Evolutionary conservation across 2,888 invertebrate species (phyloP), one percentile per base, ranked within the genome.

Genomic region (Xestia xanthographa): DNA sequence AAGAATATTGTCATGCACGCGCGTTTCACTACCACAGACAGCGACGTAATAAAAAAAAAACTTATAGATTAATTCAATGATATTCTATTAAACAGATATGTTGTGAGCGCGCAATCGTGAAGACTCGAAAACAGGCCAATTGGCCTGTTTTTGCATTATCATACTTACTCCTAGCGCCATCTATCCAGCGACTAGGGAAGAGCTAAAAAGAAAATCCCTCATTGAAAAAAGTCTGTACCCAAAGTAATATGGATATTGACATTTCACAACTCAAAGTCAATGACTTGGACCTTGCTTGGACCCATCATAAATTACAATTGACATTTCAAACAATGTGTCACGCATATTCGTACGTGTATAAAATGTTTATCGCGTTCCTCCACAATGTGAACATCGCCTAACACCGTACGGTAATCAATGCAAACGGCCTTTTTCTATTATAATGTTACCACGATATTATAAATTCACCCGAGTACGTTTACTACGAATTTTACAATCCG

Each of bases 401-500:
- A 79, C 80, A 62, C 65, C 56, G 74, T 86, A 62, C 65, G 53
- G 74, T 86, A 84, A 88, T 86, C 75, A 86, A 91, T 87, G 87
- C 88, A 88, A 86, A 87, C 86, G 80, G 83, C 66, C 84, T 73
- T 88, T 87, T 87, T 87, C 89, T 90, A 90, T 90, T 88, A 88
- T 86, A 89, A 87, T 87, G 88, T 86, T 82, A 70, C 77, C 77
- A 82, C 72, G 75, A 62, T 89, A 89, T 89, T 89, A 89, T 84
- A 84, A 88, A 92, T 91, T 91, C 90, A 88, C 80, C 73, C 80
- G 72, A 73, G 86, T 87, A 77, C 81, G 77, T 85, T 88, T 92
- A 90, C 92, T 88, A 91, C 89, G 92, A 92, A 92, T 87, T 87
- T 84, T 79, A 87, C 90, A 85, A 87, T 76, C 78, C 74, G 78